Evolutionary conservation across 2,113 vertebrate genomes (phyloP), one percentile per base, ranked within the genome.

Genomic region (Jaculus jaculus): DNA sequence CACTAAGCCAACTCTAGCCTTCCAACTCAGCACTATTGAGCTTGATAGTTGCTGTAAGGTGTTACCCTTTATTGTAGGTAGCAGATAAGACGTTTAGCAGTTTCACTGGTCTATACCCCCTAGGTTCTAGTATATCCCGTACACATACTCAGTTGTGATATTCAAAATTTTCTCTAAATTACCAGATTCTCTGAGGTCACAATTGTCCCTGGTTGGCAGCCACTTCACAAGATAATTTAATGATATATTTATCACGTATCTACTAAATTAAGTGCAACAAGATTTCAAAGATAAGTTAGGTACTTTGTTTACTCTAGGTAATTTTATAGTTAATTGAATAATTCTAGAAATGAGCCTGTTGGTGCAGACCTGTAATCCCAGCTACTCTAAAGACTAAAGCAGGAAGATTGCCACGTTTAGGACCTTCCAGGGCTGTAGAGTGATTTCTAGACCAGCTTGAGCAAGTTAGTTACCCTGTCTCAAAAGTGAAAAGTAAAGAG

Each of bases 281-380:
- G 69, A n/a, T 11, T 94, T 96, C 39, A 91, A 58, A 92, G 28
- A 60, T 94, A 92, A 77, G 28, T 82, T 82, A 83, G n/a, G 20
- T 84, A 26, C 71, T 92, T 16, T 95, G 68, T 94, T 96, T 91
- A 80, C 58, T 37, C 77, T 91, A 34, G 37, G 91, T 68, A 92
- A 94, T 93, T 92, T 83, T 75, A 42, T 84, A 94, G 75, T 90
- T 69, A 79, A 87, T 34, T 42, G 51, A 87, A 16, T 84, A 95
- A 87, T 89, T 95, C 77, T 78, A 82, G 61, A 94, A 90, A 80
- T 93, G 47, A 85, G 34, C 51, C 68, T 91, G 68, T 23, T 58
- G 84, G 47, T 66, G n/a, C 47, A 72, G 10, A 15, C 11, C 66
- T 68, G 30, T 68, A 66, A 68, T 68, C 66, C 66, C 30, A 32